These are phyloP conservation scores for Selene dorsalis DNA, from an alignment of 2,797 vertebrate genomes.

Conservation along the genomic window DNA sequence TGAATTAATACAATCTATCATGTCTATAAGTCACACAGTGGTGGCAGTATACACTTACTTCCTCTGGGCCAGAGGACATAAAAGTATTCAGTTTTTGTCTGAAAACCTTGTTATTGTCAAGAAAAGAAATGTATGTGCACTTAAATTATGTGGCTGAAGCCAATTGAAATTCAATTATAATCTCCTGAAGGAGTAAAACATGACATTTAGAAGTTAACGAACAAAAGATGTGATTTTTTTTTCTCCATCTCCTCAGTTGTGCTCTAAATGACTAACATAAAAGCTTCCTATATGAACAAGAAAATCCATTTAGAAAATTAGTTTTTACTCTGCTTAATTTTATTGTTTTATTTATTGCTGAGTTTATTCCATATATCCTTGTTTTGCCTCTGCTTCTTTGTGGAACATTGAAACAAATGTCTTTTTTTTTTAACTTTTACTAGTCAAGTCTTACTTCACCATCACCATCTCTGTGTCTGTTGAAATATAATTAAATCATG, in stretches of 20 bases:
- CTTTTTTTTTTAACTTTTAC: neutral
- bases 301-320: neutral
- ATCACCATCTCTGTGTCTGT: conserved; percentile 1
- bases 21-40: neutral
- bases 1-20: neutral
- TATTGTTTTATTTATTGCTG: neutral
- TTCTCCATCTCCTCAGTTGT: neutral
- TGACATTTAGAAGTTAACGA: neutral
- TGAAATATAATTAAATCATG: conserved; percentile 40
- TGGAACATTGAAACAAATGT: neutral
- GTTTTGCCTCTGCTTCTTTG: conserved; percentile 1
- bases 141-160: conserved; percentile 3
- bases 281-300: neutral
- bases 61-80: neutral
- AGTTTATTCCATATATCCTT: conserved; percentile 3
- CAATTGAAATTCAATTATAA: conserved; percentile 13
- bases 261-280: neutral
- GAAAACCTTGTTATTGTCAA: neutral
- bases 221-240: neutral
- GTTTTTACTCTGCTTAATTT: neutral
- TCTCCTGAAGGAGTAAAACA: neutral
- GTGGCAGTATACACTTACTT: neutral
- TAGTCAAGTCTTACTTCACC: neutral
- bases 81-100: neutral
- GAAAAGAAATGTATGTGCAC: neutral